Percentiles rank a stretch among this genome's conserved stretches.
phyloP scores from a whole-genome alignment of 2,888 invertebrate genomes.

The Byasa hedistus region DNA sequence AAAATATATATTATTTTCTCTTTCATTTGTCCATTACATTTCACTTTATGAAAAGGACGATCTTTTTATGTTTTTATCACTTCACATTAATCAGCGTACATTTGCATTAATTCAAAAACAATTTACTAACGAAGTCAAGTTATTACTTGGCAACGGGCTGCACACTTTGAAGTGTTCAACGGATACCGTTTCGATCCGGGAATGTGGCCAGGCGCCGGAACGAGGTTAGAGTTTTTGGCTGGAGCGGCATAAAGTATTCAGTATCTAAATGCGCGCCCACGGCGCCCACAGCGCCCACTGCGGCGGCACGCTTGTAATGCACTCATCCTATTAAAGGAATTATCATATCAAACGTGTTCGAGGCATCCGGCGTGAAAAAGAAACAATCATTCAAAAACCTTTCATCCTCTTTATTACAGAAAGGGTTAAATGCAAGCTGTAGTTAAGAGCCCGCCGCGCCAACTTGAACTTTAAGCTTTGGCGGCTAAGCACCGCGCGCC shows the following conservation, averaged over 20 bases:
- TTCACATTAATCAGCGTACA: too few relatives aligned
- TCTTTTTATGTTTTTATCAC: too few relatives aligned
- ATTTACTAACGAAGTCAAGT: neutral
- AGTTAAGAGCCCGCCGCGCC: conserved; percentile 34
- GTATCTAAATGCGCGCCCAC: conserved; percentile 65
- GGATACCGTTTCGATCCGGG: conserved; percentile 9
- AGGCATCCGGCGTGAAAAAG: conserved; percentile 59
- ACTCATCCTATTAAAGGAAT: conserved; percentile 70
- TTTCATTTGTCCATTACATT: too few relatives aligned
- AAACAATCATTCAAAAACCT: conserved; percentile 67
- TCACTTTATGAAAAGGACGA: too few relatives aligned
- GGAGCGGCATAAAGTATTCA: conserved; percentile 45
- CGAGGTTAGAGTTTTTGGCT: conserved; percentile 23
- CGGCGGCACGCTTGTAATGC: conserved; percentile 37
- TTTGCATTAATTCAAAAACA: too few relatives aligned
- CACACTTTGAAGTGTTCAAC: conserved; percentile 23
- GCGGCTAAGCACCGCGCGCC: conserved; percentile 34
- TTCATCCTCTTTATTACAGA: conserved; percentile 72
- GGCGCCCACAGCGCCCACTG: too few relatives aligned
- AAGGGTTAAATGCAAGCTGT: conserved; percentile 57
- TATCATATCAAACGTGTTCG: conserved; percentile 76
- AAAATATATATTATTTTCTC: too few relatives aligned
- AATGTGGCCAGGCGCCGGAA: conserved; percentile 18
- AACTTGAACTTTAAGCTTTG: conserved; percentile 42
- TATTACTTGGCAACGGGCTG: conserved; percentile 7